phyloP scores from a whole-genome alignment of 1,140 invertebrate species.

The Ceratoteleas bidentatus region DNA sequence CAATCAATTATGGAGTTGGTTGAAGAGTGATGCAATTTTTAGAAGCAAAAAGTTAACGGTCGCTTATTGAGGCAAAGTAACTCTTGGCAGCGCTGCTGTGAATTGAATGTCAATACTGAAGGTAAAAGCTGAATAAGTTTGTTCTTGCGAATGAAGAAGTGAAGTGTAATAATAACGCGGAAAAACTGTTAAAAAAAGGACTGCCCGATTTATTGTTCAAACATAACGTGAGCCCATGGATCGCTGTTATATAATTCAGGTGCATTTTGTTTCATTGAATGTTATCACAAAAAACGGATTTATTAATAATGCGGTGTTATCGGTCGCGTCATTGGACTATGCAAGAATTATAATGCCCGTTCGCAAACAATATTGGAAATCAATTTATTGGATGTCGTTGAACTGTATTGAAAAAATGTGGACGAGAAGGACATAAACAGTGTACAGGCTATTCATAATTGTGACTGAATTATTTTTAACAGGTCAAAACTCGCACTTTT shows the following conservation, averaged over 20 bases:
- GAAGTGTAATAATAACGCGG: not conserved
- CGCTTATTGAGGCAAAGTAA: too few species aligned
- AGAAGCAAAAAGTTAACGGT: too few species aligned
- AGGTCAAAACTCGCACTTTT: not conserved
- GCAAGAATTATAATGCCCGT: slow-evolving; percentile 32
- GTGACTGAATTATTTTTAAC: not conserved
- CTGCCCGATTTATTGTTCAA: too few species aligned
- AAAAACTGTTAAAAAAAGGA: too few species aligned
- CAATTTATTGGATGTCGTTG: slow-evolving; percentile 53
- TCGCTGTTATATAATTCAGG: not conserved
- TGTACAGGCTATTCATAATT: slow-evolving; percentile 16
- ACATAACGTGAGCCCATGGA: not conserved
- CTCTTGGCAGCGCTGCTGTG: too few species aligned
- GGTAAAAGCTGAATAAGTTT: slow-evolving; percentile 1
- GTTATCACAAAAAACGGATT: slow-evolving; percentile 2
- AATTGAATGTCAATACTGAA: not conserved
- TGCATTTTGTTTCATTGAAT: not conserved
- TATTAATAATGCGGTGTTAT: slow-evolving; percentile 14
- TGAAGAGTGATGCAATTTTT: too few species aligned
- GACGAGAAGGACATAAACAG: not conserved
- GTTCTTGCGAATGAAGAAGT: slow-evolving; percentile 1
- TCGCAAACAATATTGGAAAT: slow-evolving; percentile 49
- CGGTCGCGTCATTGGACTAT: slow-evolving; percentile 32
- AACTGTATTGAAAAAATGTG: slow-evolving; percentile 29
- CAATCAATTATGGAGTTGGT: too few species aligned